Evolutionary conservation across 2,888 invertebrate genomes (phyloP).

Genomic region (Rhingia campestris): DNA sequence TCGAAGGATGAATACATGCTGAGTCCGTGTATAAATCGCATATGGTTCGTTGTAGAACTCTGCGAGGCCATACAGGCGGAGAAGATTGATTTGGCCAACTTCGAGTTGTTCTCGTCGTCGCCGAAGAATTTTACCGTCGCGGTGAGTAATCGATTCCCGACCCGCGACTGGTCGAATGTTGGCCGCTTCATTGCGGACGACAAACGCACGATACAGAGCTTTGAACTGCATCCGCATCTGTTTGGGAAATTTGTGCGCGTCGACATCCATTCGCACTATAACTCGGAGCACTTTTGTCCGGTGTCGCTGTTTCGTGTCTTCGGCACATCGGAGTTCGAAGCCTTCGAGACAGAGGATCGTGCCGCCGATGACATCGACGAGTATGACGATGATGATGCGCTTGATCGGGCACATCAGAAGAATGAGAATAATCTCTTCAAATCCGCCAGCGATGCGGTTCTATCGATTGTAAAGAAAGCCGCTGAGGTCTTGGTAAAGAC

Average conservation of each 20-base stretch:
- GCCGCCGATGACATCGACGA: constrained; percentile 87
- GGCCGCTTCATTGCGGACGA: constrained; percentile 95
- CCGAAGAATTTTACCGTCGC: constrained; percentile 95
- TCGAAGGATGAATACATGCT: constrained; percentile 98
- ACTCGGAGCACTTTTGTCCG: constrained; percentile 98
- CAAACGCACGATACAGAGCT: constrained; percentile 93
- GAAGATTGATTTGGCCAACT: constrained; percentile 97
- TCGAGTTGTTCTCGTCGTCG: constrained; percentile 98
- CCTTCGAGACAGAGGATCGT: constrained; percentile 91
- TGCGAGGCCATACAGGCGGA: constrained; percentile 98
- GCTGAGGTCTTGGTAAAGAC: constrained; percentile 92
- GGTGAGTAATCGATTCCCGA: constrained; percentile 94
- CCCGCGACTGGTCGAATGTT: constrained; percentile 94
- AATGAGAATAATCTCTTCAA: constrained; percentile 90
- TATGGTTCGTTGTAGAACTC: constrained; percentile 98
- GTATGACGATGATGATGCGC: constrained; percentile 87
- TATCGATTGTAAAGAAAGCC: constrained; percentile 95
- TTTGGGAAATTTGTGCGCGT: constrained; percentile 95
- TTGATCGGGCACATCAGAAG: constrained; percentile 82
- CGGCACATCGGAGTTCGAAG: constrained; percentile 96
- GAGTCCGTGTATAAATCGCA: constrained; percentile 95
- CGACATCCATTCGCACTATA: constrained; percentile 96
- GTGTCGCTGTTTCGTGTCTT: constrained; percentile 96
- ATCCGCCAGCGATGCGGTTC: constrained; percentile 94
- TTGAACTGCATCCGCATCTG: constrained; percentile 89